Percentiles rank a stretch among this genome's conserved stretches.
phyloP scores from a whole-genome alignment of 2,888 invertebrate genomes.

The Drosophila fungiperda region DNA sequence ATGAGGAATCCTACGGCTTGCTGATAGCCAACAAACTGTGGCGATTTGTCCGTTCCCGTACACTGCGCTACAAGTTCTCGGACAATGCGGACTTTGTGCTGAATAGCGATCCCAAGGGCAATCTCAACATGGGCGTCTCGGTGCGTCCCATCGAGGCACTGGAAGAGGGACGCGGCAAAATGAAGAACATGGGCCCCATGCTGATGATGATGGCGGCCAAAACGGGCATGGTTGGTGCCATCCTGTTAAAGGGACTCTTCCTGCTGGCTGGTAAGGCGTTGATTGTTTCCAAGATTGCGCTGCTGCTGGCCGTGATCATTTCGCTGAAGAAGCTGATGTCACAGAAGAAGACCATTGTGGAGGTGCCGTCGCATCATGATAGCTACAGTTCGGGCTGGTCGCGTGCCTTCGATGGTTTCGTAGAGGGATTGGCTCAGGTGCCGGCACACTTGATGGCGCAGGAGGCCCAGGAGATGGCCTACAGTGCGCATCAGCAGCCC shows the following conservation, averaged over 20 bases:
- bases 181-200: constrained; percentile 90
- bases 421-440: constrained; percentile 85
- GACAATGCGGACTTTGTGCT: constrained; percentile 92
- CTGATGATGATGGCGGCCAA: constrained; percentile 92
- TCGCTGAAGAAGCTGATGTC: constrained; percentile 93
- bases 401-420: constrained; percentile 84
- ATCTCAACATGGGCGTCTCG: constrained; percentile 88
- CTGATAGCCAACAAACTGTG: constrained; percentile 91
- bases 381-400: constrained; percentile 88
- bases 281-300: constrained; percentile 93
- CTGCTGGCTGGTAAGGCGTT: constrained; percentile 94
- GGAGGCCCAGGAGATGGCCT: constrained; percentile 88
- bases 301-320: constrained; percentile 92
- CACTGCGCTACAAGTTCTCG: constrained; percentile 91
- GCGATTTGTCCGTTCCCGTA: constrained; percentile 91
- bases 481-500: constrained; percentile 87
- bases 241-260: constrained; percentile 92
- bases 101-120: constrained; percentile 89
- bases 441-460: constrained; percentile 83
- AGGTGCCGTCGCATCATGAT: constrained; percentile 89
- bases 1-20: constrained; percentile 88
- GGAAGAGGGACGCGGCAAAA: constrained; percentile 90
- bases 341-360: constrained; percentile 88
- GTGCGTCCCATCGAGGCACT: constrained; percentile 87
- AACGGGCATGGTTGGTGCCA: constrained; percentile 91